phyloP scores from a whole-genome alignment of 2,113 vertebrate genomes.

The Cavia aperea region DNA sequence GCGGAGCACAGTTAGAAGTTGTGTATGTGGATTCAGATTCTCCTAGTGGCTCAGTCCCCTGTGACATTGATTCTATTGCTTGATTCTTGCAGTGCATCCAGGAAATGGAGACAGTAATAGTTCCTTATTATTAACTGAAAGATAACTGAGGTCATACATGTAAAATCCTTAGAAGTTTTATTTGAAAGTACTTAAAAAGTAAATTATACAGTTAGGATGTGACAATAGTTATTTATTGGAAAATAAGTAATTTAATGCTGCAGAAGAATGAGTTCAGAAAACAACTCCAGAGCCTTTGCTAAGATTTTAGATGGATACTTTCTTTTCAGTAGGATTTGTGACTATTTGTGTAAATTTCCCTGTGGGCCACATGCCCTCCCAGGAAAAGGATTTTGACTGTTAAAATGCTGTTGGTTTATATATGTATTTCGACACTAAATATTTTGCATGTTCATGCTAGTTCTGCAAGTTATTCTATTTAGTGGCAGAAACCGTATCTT shows the following conservation, averaged over 20 bases:
- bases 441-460: not conserved
- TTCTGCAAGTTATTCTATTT: slow-evolving; percentile 23
- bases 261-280: not conserved
- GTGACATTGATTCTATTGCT: not conserved
- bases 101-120: not conserved
- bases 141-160: not conserved
- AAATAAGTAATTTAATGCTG: not conserved
- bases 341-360: not conserved
- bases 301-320: not conserved
- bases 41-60: not conserved
- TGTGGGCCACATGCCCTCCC: not conserved
- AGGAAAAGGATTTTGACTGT: not conserved
- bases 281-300: not conserved
- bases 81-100: not conserved
- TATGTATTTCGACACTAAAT: slow-evolving; percentile 16
- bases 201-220: not conserved
- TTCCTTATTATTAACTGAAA: not conserved
- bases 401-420: not conserved
- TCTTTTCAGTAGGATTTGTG: slow-evolving; percentile 2
- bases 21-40: not conserved
- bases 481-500: not conserved
- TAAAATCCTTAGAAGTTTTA: not conserved
- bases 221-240: not conserved
- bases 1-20: not conserved
- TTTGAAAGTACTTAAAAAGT: not conserved